Evolutionary conservation across 2,888 invertebrate genomes (phyloP), one percentile per base, ranked within the genome.

Genomic region (Ochropleura plecta): DNA sequence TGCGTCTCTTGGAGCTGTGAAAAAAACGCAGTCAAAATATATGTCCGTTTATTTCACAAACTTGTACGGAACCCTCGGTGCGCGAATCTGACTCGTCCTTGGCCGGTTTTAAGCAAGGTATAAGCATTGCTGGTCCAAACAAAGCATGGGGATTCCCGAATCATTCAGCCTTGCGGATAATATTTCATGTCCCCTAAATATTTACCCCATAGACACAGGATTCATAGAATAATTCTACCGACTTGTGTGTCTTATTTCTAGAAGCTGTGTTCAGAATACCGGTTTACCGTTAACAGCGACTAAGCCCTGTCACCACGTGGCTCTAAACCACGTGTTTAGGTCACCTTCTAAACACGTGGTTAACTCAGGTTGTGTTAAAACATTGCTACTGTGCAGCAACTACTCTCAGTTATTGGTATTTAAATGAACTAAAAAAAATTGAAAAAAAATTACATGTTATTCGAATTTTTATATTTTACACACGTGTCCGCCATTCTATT

Each of bases 331-430:
- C 67, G 67, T 76, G 76, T 40, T 53, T 10, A 8, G 30, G 3
- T 30, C 30, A 30, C 3, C 30, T 30, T 60, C 20, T 42, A 62
- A 53, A 44, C 68, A 76, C 77, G 68, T 62, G 76, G 42, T 42
- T 53, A 68, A 55, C 12, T 20, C 20, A 16, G 20, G 16, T 16
- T 16, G 42, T 67, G 5, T 48, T n/a, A 16, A 66, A n/a, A 44
- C 16, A 9, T n/a, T 30, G 7, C 40, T 10, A 14, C 10, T 48
- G n/a, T 1, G 10, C n/a, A 42, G 9, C 42, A 42, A 60, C 18
- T 42, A 40, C 6, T 59, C 40, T 6, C 14, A 30, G 14, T 20
- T 57, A 30, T 10, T 55, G 5, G 49, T 16, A 49, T 16, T 16
- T 6, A 20, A 0, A 6, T 42, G 9, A 3, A 60, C 18, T 18